These are phyloP conservation scores for Xiphorhynchus erythropygius DNA, from an alignment of 2,797 vertebrate species.

Conservation along the genomic window DNA sequence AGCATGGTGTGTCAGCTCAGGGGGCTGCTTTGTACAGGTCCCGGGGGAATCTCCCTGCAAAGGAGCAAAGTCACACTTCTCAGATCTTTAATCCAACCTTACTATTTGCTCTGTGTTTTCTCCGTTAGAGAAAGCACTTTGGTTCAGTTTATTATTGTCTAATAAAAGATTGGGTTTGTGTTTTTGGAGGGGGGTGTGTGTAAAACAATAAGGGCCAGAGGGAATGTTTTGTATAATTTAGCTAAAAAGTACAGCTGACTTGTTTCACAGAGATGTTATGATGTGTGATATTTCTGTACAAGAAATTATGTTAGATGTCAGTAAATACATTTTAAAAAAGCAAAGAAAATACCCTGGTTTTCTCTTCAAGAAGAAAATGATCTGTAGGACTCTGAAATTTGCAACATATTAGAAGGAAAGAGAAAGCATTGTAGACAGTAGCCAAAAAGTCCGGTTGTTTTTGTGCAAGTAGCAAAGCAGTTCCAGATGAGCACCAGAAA, in stretches of 20 bases:
- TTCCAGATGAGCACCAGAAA: neutral
- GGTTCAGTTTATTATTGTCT: neutral
- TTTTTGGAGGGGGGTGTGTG: neutral
- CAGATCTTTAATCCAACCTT: neutral
- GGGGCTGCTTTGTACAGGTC: neutral
- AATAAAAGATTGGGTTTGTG: neutral
- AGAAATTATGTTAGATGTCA: neutral
- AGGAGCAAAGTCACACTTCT: neutral
- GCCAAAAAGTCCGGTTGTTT: neutral
- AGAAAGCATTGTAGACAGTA: neutral
- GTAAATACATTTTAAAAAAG: neutral
- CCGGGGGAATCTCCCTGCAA: neutral
- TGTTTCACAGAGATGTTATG: neutral
- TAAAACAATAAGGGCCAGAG: neutral
- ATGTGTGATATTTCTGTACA: neutral
- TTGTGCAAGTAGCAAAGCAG: neutral
- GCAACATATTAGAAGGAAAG: neutral
- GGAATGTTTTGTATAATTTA: neutral
- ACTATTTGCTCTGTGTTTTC: neutral
- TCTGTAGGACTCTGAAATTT: neutral
- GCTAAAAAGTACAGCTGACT: neutral
- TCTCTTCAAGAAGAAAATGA: neutral
- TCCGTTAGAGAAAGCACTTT: neutral
- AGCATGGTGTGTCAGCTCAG: neutral
- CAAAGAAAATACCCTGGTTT: neutral